A percentile compares a stretch with the other conserved stretches of the same genome.
phyloP scores from a whole-genome alignment of 2,888 invertebrate species.

The Orthosia incerta region DNA sequence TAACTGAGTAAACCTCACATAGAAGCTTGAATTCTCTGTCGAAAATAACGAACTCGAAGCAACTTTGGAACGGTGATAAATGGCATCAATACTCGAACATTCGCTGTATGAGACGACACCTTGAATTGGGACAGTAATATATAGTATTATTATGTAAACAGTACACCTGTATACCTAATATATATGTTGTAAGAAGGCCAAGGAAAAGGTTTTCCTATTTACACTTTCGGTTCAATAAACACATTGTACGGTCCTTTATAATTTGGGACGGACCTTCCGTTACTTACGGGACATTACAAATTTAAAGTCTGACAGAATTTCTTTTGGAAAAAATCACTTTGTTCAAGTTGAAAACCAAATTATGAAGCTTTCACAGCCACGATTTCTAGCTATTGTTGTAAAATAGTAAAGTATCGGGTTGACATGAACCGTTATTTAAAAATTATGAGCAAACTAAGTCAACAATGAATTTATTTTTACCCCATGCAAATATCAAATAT shows the following conservation, averaged over 20 bases:
- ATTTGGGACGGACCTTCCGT: conserved; percentile 49
- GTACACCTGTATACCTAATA: background rate
- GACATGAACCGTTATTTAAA: background rate
- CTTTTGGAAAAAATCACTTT: conserved; percentile 26
- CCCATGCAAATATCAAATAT: background rate
- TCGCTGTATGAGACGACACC: background rate
- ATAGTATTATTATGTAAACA: background rate
- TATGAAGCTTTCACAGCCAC: conserved; percentile 1
- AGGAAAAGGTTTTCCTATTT: conserved; percentile 54
- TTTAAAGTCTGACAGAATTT: conserved; percentile 37
- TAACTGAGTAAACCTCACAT: background rate
- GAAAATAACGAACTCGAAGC: background rate
- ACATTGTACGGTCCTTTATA: conserved; percentile 49
- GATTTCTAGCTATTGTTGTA: background rate
- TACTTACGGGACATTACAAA: conserved; percentile 52
- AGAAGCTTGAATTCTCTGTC: background rate
- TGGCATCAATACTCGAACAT: background rate
- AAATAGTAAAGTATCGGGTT: conserved; percentile 9
- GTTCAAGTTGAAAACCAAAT: conserved; percentile 16
- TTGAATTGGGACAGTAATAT: background rate
- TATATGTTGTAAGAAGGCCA: conserved; percentile 35
- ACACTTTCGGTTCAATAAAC: conserved; percentile 57
- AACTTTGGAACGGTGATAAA: background rate
- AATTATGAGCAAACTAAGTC: background rate
- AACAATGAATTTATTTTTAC: background rate